phyloP scores from a whole-genome alignment of 2,797 vertebrate genomes.

The Dendrocincla tyrannina region DNA sequence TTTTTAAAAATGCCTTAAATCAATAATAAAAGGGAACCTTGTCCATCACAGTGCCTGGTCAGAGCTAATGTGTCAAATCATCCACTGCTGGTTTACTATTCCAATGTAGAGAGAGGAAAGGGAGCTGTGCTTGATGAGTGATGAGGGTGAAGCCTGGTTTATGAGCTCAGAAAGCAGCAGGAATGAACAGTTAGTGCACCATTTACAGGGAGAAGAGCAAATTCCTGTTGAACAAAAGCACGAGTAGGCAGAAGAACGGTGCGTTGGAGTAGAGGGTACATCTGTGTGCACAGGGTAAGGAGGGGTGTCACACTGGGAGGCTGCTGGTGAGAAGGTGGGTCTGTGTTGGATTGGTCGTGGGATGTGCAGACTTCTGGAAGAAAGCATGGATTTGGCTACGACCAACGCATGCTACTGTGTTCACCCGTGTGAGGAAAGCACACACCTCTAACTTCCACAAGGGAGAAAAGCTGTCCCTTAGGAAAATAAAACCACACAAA shows the following conservation, averaged over 20 bases:
- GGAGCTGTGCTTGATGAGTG: neutral
- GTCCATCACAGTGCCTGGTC: neutral
- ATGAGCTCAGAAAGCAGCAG: neutral
- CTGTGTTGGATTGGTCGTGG: neutral
- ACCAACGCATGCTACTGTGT: neutral
- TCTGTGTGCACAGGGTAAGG: neutral
- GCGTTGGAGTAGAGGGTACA: neutral
- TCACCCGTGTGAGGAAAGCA: rapidly evolving
- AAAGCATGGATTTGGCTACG: neutral
- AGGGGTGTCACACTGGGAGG: neutral
- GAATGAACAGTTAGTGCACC: neutral
- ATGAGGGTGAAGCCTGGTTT: neutral
- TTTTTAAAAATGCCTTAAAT: neutral
- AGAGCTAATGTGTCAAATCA: neutral
- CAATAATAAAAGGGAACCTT: neutral
- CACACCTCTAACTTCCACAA: neutral
- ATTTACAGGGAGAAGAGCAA: neutral
- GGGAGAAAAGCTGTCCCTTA: neutral
- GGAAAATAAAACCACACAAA: neutral
- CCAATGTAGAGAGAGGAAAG: neutral
- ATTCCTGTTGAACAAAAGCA: neutral
- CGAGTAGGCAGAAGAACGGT: neutral
- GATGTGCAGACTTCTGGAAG: neutral
- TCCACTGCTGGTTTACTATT: neutral
- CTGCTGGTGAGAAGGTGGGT: neutral